Conservation (phyloP, 2,113 vertebrate genomes). For the Tautogolabrus adspersus region DNA sequence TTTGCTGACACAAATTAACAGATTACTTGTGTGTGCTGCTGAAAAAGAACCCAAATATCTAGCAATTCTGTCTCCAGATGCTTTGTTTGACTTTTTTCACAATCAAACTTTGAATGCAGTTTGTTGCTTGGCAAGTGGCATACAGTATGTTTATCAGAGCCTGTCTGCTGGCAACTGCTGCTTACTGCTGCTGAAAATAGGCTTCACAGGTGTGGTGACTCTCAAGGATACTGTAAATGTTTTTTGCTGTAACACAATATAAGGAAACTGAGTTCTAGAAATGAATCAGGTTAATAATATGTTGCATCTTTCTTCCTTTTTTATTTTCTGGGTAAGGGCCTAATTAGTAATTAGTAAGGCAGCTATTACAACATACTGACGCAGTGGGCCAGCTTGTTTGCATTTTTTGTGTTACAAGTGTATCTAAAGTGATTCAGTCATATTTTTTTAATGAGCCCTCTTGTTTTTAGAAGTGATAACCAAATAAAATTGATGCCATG, state of each 20-base stretch:
- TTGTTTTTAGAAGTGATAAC: no score
- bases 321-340: no score
- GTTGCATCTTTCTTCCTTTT: neutral
- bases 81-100: neutral
- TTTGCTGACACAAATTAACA: neutral
- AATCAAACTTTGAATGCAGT: neutral
- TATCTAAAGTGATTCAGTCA: neutral
- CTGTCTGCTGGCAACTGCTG: neutral
- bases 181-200: slow-evolving; percentile 20
- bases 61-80: neutral
- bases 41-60: no score
- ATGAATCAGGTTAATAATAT: no score
- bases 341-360: neutral
- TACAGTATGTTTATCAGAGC: neutral
- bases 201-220: slow-evolving; percentile 12
- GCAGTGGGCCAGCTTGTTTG: neutral
- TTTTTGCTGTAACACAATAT: neutral
- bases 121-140: neutral
- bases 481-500: no score
- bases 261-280: neutral
- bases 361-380: neutral
- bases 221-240: neutral
- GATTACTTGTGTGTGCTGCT: no score
- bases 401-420: neutral
- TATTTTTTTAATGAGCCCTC: no score